Evolutionary conservation across 1,140 invertebrate species (phyloP), one percentile per base, ranked within the genome.

Genomic region (Mamestra configurata): DNA sequence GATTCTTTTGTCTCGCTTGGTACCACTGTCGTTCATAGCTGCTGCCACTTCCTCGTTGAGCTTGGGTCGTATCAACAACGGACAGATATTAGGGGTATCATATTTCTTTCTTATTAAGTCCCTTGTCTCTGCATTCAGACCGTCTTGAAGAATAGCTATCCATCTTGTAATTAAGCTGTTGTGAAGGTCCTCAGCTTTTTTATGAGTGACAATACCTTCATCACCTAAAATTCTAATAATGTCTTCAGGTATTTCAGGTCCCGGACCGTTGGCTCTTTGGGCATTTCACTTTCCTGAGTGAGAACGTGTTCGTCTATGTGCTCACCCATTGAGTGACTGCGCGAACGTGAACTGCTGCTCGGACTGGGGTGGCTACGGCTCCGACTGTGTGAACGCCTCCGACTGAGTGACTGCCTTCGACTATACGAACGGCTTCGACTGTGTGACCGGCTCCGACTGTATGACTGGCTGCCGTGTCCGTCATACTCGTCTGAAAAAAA

Each of bases 1-100:
- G 10, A 57, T 57, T 4, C 55, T 24, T 8, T 31, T 7, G 24
- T 57, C 55, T 27, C 55, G 10, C 27, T 57, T 57, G 13, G 15
- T 4, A 1, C 7, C 55, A 57, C 55, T 57, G 3, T 57, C 55
- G 24, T 11, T 57, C 4, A 57, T 4, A 4, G 55, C 55, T 11
- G 55, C 55, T 13, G 55, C 55, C 55, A 57, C 55, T 11, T 57
- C 55, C 24, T 57, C 55, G 27, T 57, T 57, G 8, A 57, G 24
- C 55, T 57, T 57, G 5, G 55, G 55, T 27, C 22, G 55, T 24
- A 13, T 57, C 11, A 57, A 31, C 27, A 57, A 11, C 3, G 15
- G 1, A 15, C 55, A 31, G 11, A 27, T 57, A 7, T 57, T 57
- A 11, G 55, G 55, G 4, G 24, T 57, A 18, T 53, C 49, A 10